phyloP scores from a whole-genome alignment of 2,113 vertebrate species.

The Garra rufa region DNA sequence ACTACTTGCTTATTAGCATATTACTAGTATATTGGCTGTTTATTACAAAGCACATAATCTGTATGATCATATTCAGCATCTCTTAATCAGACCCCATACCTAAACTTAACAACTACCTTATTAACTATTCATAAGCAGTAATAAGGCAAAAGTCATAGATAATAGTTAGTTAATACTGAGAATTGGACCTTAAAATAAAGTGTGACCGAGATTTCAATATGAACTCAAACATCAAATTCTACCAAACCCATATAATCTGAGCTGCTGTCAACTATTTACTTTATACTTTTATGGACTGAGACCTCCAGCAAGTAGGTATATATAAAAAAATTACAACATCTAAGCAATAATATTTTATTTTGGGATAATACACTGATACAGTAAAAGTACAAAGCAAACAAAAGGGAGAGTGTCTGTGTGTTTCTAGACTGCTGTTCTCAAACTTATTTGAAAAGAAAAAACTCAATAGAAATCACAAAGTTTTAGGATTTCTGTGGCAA shows the following conservation, averaged over 20 bases:
- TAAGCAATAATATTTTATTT: background rate
- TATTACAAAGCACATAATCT: too few species aligned
- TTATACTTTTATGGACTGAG: background rate
- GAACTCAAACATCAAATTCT: background rate
- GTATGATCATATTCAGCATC: too few species aligned
- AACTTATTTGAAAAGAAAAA: constrained; percentile 62
- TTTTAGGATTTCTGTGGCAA: constrained; percentile 64
- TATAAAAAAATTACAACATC: background rate
- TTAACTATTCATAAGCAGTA: background rate
- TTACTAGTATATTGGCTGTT: too few species aligned
- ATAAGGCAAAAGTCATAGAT: too few species aligned
- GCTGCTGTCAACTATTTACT: background rate
- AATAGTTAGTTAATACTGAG: too few species aligned
- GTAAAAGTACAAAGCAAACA: background rate
- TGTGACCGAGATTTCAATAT: background rate
- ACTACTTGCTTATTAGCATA: too few species aligned
- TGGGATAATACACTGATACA: background rate
- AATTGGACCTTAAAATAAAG: too few species aligned
- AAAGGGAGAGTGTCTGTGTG: constrained; percentile 32
- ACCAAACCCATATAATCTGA: background rate
- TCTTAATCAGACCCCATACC: too few species aligned
- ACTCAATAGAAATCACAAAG: constrained; percentile 64
- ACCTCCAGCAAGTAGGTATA: background rate
- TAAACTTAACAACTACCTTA: background rate
- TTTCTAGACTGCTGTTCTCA: constrained; percentile 17